Percentiles rank a stretch among this genome's conserved stretches.
phyloP scores from a whole-genome alignment of 2,797 vertebrate species.

The Gymnothorax reevesii region DNA sequence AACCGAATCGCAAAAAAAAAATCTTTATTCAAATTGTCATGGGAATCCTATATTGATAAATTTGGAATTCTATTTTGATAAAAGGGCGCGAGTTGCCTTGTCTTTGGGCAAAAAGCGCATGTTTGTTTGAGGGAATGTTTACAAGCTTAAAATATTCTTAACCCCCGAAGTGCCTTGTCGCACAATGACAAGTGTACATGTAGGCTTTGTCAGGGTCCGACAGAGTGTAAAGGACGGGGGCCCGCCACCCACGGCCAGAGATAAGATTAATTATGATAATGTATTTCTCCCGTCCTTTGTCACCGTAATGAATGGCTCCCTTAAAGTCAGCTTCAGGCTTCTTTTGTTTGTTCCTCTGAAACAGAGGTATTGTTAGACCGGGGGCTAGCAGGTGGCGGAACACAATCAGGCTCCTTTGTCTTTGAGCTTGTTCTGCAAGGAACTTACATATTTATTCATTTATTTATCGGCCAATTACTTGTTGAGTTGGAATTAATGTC shows the following conservation, averaged over 20 bases:
- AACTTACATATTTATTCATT: constrained; percentile 44
- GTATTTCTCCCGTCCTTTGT: constrained; percentile 93
- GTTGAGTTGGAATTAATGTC: constrained; percentile 27
- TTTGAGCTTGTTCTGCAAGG: constrained; percentile 45
- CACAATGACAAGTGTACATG: constrained; percentile 68
- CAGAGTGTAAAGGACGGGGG: constrained; percentile 70
- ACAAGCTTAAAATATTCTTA: constrained; percentile 71
- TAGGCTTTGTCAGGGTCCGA: constrained; percentile 71
- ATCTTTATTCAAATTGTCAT: constrained; percentile 38
- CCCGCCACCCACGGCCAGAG: constrained; percentile 89
- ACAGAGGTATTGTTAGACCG: constrained; percentile 82
- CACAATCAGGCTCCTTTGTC: constrained; percentile 68
- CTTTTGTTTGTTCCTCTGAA: constrained; percentile 87
- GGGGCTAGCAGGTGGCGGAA: constrained; percentile 87
- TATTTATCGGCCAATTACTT: constrained; percentile 20
- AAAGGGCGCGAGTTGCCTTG: constrained; percentile 40
- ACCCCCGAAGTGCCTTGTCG: constrained; percentile 60
- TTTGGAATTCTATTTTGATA: background rate
- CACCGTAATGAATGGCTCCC: constrained; percentile 89
- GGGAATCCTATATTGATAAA: constrained; percentile 36
- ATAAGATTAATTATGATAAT: constrained; percentile 97
- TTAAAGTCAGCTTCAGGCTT: constrained; percentile 83
- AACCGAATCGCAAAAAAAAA: too few species aligned
- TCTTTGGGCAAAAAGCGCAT: constrained; percentile 45
- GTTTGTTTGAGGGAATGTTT: constrained; percentile 62